Evolutionary conservation across 1,140 invertebrate species (phyloP).

Genomic region (Pseudoatta argentina): DNA sequence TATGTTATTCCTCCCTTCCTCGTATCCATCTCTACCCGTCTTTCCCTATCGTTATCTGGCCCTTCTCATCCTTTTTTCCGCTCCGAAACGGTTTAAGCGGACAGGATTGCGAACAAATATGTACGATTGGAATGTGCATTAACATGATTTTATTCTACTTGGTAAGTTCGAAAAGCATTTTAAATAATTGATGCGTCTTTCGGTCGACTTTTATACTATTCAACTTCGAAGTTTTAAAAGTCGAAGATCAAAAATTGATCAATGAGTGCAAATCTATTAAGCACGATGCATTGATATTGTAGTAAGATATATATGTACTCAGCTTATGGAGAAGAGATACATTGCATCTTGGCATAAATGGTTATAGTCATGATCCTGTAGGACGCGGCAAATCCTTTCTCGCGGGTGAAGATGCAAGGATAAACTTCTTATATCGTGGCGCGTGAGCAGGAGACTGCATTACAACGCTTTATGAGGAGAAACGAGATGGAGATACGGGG

Average conservation of each 20-base stretch:
- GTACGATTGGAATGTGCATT: constrained; percentile 16
- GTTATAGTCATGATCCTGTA: not conserved
- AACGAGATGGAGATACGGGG: constrained; percentile 36
- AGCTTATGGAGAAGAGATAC: not conserved
- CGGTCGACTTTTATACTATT: not conserved
- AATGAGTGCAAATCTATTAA: not conserved
- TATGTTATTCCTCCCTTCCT: constrained; percentile 78
- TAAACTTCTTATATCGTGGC: constrained; percentile 45
- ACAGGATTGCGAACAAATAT: not conserved
- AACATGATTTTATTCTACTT: constrained; percentile 21
- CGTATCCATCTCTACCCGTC: constrained; percentile 17
- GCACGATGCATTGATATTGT: not conserved
- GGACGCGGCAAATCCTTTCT: constrained; percentile 24
- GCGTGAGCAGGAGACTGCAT: constrained; percentile 42
- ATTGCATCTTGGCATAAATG: not conserved
- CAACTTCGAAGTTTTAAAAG: not conserved
- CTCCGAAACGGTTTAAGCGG: constrained; percentile 8
- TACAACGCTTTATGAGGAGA: constrained; percentile 42
- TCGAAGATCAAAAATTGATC: not conserved
- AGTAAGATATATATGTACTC: not conserved
- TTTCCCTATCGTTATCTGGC: constrained; percentile 52
- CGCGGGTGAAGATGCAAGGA: constrained; percentile 18
- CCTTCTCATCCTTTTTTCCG: constrained; percentile 41
- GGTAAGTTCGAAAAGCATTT: not conserved
- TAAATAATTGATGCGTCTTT: constrained; percentile 1